Evolutionary conservation across 2,113 vertebrate genomes (phyloP).

Genomic region (Dryoscopus gambensis): DNA sequence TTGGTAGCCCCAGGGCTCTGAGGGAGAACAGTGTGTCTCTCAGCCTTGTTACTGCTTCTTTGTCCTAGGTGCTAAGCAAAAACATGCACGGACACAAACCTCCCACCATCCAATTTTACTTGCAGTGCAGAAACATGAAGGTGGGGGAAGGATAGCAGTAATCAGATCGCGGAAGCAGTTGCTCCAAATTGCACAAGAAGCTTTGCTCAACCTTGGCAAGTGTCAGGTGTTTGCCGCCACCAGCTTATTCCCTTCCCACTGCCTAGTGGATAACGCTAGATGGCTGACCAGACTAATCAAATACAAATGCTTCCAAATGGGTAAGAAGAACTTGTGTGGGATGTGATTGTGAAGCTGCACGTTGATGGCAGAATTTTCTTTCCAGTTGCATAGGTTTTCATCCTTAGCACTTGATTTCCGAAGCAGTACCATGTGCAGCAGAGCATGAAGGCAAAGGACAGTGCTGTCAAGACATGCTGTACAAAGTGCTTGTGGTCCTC

Average conservation of each 20-base stretch:
- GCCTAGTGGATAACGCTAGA: not conserved
- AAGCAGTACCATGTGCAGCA: not conserved
- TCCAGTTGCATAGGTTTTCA: not conserved
- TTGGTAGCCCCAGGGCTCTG: rapidly evolving
- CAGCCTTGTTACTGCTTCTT: rapidly evolving
- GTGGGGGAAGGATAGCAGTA: not conserved
- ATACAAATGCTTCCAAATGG: not conserved
- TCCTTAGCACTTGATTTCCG: not conserved
- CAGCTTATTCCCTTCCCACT: not conserved
- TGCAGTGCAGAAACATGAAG: not conserved
- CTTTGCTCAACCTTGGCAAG: not conserved
- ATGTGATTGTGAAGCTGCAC: not conserved
- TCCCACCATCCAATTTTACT: not conserved
- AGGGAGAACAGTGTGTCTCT: not conserved
- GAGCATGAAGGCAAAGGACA: rapidly evolving
- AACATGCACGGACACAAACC: rapidly evolving
- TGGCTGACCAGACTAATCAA: not conserved
- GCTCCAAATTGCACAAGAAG: not conserved
- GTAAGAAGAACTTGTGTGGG: not conserved
- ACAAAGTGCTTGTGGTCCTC: not conserved
- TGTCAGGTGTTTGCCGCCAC: rapidly evolving
- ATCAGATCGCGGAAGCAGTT: not conserved
- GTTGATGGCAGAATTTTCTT: not conserved
- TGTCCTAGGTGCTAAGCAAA: not conserved
- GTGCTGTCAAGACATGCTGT: not conserved